Evolutionary conservation across 2,797 vertebrate species (phyloP), one percentile per base, ranked within the genome.

Genomic region (Myoxocephalus aenaeus): DNA sequence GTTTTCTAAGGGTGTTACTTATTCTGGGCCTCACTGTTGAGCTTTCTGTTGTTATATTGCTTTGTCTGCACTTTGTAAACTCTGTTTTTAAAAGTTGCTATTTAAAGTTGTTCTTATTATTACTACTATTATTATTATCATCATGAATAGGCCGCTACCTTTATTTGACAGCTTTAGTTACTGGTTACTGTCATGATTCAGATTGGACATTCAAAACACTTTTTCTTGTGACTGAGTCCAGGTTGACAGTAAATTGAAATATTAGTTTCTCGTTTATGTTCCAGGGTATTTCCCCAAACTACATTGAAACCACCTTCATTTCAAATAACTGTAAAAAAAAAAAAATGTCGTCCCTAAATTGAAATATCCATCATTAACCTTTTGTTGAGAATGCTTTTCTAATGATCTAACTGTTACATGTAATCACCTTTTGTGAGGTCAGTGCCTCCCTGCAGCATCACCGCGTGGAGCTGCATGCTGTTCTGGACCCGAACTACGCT

Each of bases 391-490:
- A 34, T 32, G 32, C 2, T 32, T 70, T 61, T 48, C 9, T 6
- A 48, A 63, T 10, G 2, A 20, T 36, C 10, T 11, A 27, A 40
- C 12, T 7, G 17, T 63, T 17, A 38, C 40, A 40, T 27, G 18
- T 1, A 34, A 2, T 72, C 67, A 95, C 94, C 92, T 92, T 90
- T 90, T 63, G 36, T 78, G 50, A 40, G 1, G 0, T 51, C 54
- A 4, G 56, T 78, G 25, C 89, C 91, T 38, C 84, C 93, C 69
- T 91, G 92, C 81, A 95, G 87, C 70, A 79, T 84, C 66, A 94
- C 71, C 0, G 93, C 90, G 1, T 90, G 84, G 22, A 95, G 92
- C 87, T 94, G 86, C 92, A 91, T 86, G 70, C 73, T 85, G 65
- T 87, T 71, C 0, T 7, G 0, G 8, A 82, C 42, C 54, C 74